Conservation (phyloP, 2,113 vertebrate genomes). For the Labeo rohita region DNA sequence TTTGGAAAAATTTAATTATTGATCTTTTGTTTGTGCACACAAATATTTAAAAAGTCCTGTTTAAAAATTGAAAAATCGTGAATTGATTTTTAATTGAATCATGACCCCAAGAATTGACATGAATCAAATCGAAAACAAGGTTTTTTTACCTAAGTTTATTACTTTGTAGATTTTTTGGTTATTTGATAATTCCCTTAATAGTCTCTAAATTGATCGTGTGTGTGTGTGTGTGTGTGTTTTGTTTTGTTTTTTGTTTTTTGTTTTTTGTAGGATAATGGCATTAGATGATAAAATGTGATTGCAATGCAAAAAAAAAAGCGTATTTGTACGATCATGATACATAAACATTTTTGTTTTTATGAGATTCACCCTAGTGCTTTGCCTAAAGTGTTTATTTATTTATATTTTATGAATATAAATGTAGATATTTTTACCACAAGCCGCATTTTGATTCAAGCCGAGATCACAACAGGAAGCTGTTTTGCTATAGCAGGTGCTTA, state of each 20-base stretch:
- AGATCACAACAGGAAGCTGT: background rate
- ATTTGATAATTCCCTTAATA: background rate
- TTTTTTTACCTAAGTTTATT: no score
- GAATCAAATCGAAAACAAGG: no score
- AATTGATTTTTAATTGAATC: no score
- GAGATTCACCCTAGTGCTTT: background rate
- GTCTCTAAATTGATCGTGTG: background rate
- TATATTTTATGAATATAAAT: background rate
- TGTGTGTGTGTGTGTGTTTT: no score
- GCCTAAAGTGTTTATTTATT: background rate
- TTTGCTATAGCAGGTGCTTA: slow-evolving; percentile 5
- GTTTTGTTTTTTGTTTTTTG: background rate
- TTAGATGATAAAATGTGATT: background rate
- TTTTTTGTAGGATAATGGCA: background rate
- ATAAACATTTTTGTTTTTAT: background rate
- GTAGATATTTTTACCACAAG: background rate
- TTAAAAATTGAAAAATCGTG: no score
- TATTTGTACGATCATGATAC: background rate
- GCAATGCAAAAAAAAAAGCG: background rate
- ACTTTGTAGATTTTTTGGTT: no score
- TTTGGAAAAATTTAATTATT: no score
- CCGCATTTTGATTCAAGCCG: background rate
- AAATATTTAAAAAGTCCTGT: no score
- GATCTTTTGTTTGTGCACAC: no score
- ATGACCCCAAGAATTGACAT: no score